Evolutionary conservation across 2,888 invertebrate species (phyloP).

Genomic region (Eueremaeus valkanovi): DNA sequence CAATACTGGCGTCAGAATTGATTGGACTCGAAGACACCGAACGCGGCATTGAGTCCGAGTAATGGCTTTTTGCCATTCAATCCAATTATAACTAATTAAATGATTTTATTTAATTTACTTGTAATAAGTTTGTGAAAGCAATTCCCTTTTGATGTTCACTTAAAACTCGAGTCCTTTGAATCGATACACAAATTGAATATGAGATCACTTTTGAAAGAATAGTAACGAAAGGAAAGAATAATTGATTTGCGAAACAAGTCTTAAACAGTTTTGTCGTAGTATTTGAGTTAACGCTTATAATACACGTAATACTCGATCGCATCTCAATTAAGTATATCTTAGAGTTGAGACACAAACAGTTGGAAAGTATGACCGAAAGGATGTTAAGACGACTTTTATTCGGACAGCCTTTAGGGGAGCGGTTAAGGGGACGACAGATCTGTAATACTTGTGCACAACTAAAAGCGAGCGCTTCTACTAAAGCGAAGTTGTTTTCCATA

Average conservation of each 20-base stretch:
- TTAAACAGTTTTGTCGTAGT: neutral
- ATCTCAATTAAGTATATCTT: slow-evolving; percentile 29
- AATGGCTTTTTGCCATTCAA: slow-evolving; percentile 17
- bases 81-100: neutral
- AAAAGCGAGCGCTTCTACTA: neutral
- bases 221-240: neutral
- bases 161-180: neutral
- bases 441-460: neutral
- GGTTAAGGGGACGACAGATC: neutral
- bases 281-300: neutral
- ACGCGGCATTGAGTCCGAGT: slow-evolving; percentile 36
- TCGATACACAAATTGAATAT: neutral
- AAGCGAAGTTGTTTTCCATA: neutral
- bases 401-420: slow-evolving; percentile 17
- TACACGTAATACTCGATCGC: slow-evolving; percentile 9
- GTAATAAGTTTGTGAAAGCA: neutral
- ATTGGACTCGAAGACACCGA: slow-evolving; percentile 31
- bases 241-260: neutral
- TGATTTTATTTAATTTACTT: neutral
- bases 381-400: neutral
- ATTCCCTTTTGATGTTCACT: neutral
- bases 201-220: slow-evolving; percentile 15
- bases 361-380: slow-evolving; percentile 14
- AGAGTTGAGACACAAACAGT: neutral
- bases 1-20: slow-evolving; percentile 38